Evolutionary conservation across 35 echinoderm and acorn worm species (phyloP).

Genomic region (Holothuria glaberrima): DNA sequence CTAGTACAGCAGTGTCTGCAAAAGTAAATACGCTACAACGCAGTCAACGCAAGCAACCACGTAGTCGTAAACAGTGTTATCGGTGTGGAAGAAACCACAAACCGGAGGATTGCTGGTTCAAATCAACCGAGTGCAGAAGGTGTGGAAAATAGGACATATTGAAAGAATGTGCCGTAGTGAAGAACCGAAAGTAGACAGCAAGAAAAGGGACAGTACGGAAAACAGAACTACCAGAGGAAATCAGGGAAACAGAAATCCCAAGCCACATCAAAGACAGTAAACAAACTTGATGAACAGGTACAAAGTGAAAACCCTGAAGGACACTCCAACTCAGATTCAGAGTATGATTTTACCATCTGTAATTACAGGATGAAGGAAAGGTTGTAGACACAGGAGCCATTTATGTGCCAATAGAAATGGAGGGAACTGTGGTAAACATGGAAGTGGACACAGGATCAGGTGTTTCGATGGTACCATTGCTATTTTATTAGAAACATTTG

Average conservation of each 20-base stretch:
- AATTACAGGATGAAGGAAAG: no score
- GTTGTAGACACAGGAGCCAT: background rate
- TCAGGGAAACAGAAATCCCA: no score
- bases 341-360: no score
- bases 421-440: slow-evolving; percentile 35
- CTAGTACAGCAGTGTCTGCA: no score
- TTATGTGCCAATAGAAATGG: slow-evolving; percentile 6
- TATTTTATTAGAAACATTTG: no score
- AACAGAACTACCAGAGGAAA: no score
- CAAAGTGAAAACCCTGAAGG: background rate
- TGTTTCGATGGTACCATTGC: background rate
- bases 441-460: slow-evolving; percentile 51
- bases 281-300: background rate
- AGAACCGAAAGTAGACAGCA: background rate
- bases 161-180: background rate
- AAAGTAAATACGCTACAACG: background rate
- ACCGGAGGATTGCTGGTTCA: slow-evolving; percentile 6
- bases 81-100: background rate
- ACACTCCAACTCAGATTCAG: background rate
- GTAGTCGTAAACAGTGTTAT: background rate
- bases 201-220: background rate
- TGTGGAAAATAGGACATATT: slow-evolving; percentile 8
- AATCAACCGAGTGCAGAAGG: background rate
- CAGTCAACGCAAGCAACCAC: background rate
- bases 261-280: background rate